Evolutionary conservation across 2,797 vertebrate genomes (phyloP).

Genomic region (Diplodus puntazzo): DNA sequence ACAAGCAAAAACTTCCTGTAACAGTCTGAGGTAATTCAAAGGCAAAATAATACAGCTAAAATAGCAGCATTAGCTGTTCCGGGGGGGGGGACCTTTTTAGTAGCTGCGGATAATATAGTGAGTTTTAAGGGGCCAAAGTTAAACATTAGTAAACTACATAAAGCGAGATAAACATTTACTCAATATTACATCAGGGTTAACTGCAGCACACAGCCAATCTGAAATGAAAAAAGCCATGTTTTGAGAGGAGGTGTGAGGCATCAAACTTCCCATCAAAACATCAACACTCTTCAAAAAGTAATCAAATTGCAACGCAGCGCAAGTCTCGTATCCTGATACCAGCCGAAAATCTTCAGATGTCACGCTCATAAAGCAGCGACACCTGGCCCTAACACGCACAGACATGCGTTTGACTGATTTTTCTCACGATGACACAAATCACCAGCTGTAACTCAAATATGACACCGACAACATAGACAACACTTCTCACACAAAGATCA

Average conservation of each 20-base stretch:
- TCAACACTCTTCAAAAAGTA: constrained; percentile 11
- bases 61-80: constrained; percentile 16
- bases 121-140: constrained; percentile 24
- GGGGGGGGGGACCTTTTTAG: neutral
- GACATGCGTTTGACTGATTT: neutral
- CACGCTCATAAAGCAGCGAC: neutral
- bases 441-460: neutral
- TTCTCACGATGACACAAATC: neutral
- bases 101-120: neutral
- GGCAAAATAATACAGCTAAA: constrained; percentile 48
- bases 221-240: constrained; percentile 12
- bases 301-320: constrained; percentile 5
- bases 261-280: constrained; percentile 14
- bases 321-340: neutral
- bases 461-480: no score
- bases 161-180: constrained; percentile 9
- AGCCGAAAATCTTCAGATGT: constrained; percentile 8
- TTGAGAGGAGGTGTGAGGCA: constrained; percentile 8
- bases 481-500: neutral
- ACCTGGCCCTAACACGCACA: neutral
- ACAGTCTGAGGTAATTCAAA: constrained; percentile 56
- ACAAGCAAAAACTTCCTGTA: constrained; percentile 66
- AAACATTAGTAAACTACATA: constrained; percentile 30
- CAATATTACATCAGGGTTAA: constrained; percentile 1
- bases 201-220: constrained; percentile 20